Conservation (phyloP, 2,797 vertebrate genomes). For the Fistularia tabacaria region DNA sequence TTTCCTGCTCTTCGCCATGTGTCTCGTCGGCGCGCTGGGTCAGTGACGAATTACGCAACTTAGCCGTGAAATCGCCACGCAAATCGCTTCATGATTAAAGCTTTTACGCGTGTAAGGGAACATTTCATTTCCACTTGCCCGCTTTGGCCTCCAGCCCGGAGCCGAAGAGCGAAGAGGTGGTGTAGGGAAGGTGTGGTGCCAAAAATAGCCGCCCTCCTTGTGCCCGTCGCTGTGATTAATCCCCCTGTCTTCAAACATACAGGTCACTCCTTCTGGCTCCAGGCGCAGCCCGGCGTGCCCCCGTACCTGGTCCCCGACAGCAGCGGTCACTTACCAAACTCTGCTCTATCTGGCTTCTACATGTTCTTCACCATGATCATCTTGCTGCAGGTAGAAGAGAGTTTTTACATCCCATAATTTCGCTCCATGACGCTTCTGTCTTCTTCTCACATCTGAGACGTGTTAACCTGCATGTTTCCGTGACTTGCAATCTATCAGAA, state of each 20-base stretch:
- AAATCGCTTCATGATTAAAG: constrained; percentile 36
- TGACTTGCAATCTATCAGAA: too few relatives aligned
- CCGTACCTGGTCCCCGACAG: constrained; percentile 80
- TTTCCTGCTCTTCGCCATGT: constrained; percentile 87
- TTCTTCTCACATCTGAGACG: neutral
- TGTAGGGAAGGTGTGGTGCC: constrained; percentile 30
- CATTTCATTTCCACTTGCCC: constrained; percentile 31
- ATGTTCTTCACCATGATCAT: constrained; percentile 97
- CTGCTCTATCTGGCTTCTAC: constrained; percentile 80
- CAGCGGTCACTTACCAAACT: constrained; percentile 66
- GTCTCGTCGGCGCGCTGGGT: constrained; percentile 88
- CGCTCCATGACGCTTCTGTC: too few relatives aligned
- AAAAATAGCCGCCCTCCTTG: constrained; percentile 50
- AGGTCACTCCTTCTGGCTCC: constrained; percentile 86
- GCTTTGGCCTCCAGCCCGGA: constrained; percentile 37
- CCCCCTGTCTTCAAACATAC: constrained; percentile 49
- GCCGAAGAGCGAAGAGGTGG: constrained; percentile 12
- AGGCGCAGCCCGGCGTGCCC: constrained; percentile 69
- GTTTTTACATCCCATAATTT: constrained; percentile 1
- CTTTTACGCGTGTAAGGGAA: constrained; percentile 29
- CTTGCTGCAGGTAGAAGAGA: constrained; percentile 84
- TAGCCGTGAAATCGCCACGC: constrained; percentile 17
- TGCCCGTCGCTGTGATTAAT: constrained; percentile 52
- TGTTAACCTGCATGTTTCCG: neutral
- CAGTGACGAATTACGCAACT: constrained; percentile 45